These are phyloP conservation scores for Laothoe populi DNA, from an alignment of 2,888 invertebrate genomes.

Conservation along the genomic window DNA sequence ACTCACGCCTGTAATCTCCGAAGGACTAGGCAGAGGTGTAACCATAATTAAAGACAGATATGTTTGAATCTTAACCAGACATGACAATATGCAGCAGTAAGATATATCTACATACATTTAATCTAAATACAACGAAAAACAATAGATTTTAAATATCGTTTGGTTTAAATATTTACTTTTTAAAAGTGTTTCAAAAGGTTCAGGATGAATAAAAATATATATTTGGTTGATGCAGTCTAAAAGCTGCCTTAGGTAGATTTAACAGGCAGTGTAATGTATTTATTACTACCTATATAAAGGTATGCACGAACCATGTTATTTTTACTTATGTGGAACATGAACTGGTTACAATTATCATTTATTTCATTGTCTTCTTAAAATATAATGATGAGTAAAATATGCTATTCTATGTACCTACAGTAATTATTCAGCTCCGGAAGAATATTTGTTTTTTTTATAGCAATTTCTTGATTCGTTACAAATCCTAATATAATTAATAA, in stretches of 20 bases:
- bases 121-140: slow-evolving; percentile 19
- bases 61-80: too few relatives aligned
- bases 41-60: too few relatives aligned
- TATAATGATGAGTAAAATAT: too few relatives aligned
- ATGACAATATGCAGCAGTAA: background rate
- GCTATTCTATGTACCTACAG: too few relatives aligned
- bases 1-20: too few relatives aligned
- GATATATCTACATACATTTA: background rate
- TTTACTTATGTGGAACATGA: background rate
- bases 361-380: too few relatives aligned
- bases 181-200: background rate
- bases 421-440: too few relatives aligned
- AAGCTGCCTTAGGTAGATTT: background rate
- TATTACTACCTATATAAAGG: background rate
- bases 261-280: background rate
- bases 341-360: background rate
- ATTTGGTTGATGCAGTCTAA: background rate
- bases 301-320: background rate
- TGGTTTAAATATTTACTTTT: slow-evolving; percentile 11
- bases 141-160: too few relatives aligned
- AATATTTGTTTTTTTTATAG: too few relatives aligned
- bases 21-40: too few relatives aligned
- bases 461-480: too few relatives aligned
- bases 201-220: background rate
- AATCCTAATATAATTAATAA: too few relatives aligned